These are phyloP conservation scores for Cyrtodaria siliqua DNA, from an alignment of 2,888 invertebrate genomes.

Conservation along the genomic window DNA sequence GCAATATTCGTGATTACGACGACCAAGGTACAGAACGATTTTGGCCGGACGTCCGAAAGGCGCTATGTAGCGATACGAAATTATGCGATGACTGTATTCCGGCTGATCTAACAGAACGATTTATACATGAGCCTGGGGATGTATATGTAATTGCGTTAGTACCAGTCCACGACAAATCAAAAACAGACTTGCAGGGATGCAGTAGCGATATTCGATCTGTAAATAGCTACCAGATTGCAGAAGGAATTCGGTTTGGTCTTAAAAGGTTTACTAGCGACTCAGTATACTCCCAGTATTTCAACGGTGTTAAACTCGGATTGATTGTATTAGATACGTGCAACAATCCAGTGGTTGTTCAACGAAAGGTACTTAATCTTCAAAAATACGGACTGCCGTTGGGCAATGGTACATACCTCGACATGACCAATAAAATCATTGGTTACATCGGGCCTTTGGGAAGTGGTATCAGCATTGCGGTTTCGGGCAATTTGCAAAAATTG, in stretches of 20 bases:
- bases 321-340: slow-evolving; percentile 63
- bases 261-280: slow-evolving; percentile 23
- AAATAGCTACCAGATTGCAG: slow-evolving; percentile 47
- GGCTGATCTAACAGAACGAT: slow-evolving; percentile 16
- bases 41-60: slow-evolving; percentile 43
- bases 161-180: slow-evolving; percentile 44
- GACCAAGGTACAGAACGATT: background rate
- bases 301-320: slow-evolving; percentile 43
- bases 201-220: slow-evolving; percentile 18
- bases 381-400: slow-evolving; percentile 19
- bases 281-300: slow-evolving; percentile 20
- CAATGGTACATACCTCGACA: slow-evolving; percentile 14
- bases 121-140: slow-evolving; percentile 55
- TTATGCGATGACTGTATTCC: slow-evolving; percentile 45
- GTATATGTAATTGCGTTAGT: slow-evolving; percentile 59
- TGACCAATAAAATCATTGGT: slow-evolving; percentile 47
- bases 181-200: slow-evolving; percentile 32
- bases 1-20: slow-evolving; percentile 36
- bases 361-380: slow-evolving; percentile 47
- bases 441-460: slow-evolving; percentile 54
- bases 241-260: slow-evolving; percentile 56
- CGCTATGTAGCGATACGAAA: slow-evolving; percentile 25
- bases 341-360: slow-evolving; percentile 40
- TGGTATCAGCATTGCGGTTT: slow-evolving; percentile 44
- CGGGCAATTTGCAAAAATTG: slow-evolving; percentile 35